phyloP scores from a whole-genome alignment of 2,113 vertebrate species.

The Phalacrocorax brasilianus region DNA sequence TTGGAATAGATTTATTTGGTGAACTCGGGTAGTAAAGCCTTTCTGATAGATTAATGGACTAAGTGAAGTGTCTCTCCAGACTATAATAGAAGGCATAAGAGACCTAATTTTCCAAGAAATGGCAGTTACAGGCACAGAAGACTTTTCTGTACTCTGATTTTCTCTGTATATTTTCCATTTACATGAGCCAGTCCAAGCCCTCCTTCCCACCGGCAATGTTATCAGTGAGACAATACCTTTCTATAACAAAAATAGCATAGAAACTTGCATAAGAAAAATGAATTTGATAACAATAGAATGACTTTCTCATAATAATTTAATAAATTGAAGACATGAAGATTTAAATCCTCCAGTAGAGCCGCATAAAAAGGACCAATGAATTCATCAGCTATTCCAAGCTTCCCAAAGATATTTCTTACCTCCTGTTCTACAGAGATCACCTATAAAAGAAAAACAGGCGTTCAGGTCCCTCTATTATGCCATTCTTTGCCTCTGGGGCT shows the following conservation, averaged over 20 bases:
- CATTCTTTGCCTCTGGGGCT: neutral
- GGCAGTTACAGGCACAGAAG: neutral
- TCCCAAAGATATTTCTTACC: conserved; percentile 6
- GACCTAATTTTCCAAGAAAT: conserved; percentile 11
- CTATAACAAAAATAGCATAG: conserved; percentile 37
- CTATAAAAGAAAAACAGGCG: neutral
- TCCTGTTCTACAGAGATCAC: neutral
- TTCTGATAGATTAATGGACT: conserved; percentile 38
- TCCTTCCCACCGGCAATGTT: conserved; percentile 22
- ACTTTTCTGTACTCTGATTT: neutral
- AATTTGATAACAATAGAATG: conserved; percentile 38
- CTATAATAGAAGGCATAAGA: neutral
- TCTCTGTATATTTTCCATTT: conserved; percentile 15
- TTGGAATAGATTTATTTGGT: conserved; percentile 28
- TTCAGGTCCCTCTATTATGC: neutral
- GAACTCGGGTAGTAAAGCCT: conserved; percentile 17
- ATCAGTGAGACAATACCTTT: conserved; percentile 25
- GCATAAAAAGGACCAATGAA: conserved; percentile 35
- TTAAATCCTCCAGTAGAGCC: conserved; percentile 30
- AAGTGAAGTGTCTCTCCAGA: conserved; percentile 53
- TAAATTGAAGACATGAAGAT: conserved; percentile 45
- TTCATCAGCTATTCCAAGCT: conserved; percentile 16
- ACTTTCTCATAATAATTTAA: conserved; percentile 53
- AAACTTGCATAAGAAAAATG: conserved; percentile 31
- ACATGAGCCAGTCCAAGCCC: neutral